Base-by-base conservation (phyloP, 2,888 invertebrate genomes). In the Pristionchus exspectatus region DNA sequence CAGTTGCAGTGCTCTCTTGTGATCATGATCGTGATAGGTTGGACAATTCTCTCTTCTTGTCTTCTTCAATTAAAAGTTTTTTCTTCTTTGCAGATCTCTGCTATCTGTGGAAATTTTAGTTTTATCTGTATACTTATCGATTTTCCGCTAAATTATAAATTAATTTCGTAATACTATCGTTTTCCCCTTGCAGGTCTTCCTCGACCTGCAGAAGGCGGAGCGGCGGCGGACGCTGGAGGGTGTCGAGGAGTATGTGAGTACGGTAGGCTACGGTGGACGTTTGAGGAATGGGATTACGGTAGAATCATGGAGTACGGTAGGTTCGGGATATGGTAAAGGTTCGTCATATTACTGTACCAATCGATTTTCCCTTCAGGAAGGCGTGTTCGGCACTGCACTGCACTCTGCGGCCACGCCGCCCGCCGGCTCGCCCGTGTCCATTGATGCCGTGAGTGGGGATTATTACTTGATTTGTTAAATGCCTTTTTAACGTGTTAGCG, bases 341-440 rank as follows among this genome's bases (percentile, higher is more conserved):
- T n/a, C n/a, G n/a, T n/a, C n/a, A n/a, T n/a, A n/a, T n/a, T n/a
- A 69, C 69, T 14, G 69, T 69, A 69, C 30, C 72, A 12, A 33
- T 18, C 72, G 24, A 74, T 77, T 27, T 21, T 77, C 38, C 7
- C 54, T 91, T 33, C 77, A 92, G 91, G 66, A 89, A 50, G 90
- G 91, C 18, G 33, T 92, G 14, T 91, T 92, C 69, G 92, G 92
- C 30, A 88, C 89, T 21, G 89, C 92, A 3, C 87, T 92, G 21
- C 81, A 87, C 69, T 90, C 91, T 27, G 86, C 91, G 86, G 90
- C 91, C 63, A 54, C 50, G 4, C 92, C 91, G 5, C 92, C 92
- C 12, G 84, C 77, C 18, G 92, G 92, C 0, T 59, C 89, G n/a
- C 89, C 89, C 16, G 83, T 89, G 4, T 89, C 89, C 10, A 83